Evolutionary conservation across 2,797 vertebrate genomes (phyloP).

Genomic region (Enoplosus armatus): DNA sequence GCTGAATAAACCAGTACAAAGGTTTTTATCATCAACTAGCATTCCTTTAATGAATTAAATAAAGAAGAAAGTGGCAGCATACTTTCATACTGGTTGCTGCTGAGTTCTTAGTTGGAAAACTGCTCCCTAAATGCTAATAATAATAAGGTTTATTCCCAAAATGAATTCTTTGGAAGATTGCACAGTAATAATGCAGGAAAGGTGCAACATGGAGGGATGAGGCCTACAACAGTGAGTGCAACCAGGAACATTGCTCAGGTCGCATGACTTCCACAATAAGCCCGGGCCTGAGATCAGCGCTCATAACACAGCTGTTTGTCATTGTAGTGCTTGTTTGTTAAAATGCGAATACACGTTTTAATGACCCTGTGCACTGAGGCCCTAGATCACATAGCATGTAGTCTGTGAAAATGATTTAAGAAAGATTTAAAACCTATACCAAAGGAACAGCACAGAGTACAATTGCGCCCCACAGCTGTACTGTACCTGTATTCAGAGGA

Average conservation of each 20-base stretch:
- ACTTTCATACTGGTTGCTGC: neutral
- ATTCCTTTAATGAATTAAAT: neutral
- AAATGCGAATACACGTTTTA: neutral
- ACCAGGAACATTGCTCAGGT: neutral
- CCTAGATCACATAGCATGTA: neutral
- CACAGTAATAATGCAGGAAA: neutral
- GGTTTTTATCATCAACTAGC: neutral
- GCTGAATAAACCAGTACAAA: neutral
- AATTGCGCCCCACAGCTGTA: conserved; percentile 18
- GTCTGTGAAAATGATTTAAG: neutral
- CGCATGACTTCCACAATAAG: neutral
- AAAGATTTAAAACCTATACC: conserved; percentile 14
- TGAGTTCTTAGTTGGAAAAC: neutral
- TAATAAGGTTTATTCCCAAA: neutral
- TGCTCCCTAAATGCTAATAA: neutral
- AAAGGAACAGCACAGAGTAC: conserved; percentile 25
- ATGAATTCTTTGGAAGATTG: neutral
- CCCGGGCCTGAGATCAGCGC: neutral
- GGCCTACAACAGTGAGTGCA: neutral
- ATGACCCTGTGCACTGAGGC: neutral
- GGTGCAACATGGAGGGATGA: neutral
- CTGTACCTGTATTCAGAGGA: conserved; percentile 43
- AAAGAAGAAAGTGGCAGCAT: neutral
- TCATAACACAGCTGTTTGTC: neutral
- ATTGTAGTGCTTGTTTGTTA: neutral